Conservation (phyloP, 2,113 vertebrate genomes). For the Illadopsis cleaveri region DNA sequence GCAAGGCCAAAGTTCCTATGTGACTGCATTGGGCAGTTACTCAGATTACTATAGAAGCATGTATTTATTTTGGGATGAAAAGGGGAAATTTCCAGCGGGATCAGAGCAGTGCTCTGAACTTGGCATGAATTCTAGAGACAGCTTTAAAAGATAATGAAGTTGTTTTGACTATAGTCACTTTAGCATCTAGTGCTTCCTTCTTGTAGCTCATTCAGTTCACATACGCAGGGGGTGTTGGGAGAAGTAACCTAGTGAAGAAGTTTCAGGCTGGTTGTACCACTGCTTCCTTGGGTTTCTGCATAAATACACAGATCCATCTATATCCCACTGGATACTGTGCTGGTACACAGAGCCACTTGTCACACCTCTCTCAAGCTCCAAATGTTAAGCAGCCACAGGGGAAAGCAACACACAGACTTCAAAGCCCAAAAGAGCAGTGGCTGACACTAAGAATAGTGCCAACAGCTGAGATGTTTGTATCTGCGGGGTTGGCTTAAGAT, state of each 20-base stretch:
- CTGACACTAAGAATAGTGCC: not conserved
- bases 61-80: slow-evolving; percentile 43
- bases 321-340: not conserved
- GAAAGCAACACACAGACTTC: not conserved
- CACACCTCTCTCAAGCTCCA: not conserved
- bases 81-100: not conserved
- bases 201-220: not conserved
- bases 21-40: not conserved
- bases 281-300: not conserved
- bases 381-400: not conserved
- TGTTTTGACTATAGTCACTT: not conserved
- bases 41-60: not conserved
- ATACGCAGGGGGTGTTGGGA: not conserved
- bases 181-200: not conserved
- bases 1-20: not conserved
- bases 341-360: not conserved
- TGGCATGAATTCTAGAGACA: not conserved
- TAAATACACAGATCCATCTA: not conserved
- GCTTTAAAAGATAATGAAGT: not conserved
- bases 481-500: not conserved
- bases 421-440: not conserved
- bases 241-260: not conserved
- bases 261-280: accelerated
- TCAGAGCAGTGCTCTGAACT: not conserved
- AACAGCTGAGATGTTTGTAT: not conserved